These are phyloP conservation scores for Chloroceryle inda DNA, from an alignment of 2,797 vertebrate genomes.

Conservation along the genomic window DNA sequence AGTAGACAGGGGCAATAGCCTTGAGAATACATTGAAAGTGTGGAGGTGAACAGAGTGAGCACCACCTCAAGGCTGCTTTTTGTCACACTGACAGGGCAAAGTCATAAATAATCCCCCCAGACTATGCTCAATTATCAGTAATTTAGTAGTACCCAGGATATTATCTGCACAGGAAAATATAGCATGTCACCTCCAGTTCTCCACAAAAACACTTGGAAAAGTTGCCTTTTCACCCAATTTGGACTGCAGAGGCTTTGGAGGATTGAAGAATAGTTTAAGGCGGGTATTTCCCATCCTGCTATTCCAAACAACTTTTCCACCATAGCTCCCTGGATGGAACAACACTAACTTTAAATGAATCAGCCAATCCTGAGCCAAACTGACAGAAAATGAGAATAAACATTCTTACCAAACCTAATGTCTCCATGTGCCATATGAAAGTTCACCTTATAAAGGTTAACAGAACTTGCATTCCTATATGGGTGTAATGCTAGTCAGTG, in stretches of 20 bases:
- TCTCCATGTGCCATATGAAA: fast-evolving
- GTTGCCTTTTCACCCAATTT: conserved; percentile 52
- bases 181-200: not conserved
- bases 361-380: not conserved
- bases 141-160: conserved; percentile 1
- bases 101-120: not conserved
- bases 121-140: conserved; percentile 34
- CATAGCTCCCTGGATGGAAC: conserved; percentile 74
- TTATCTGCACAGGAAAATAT: not conserved
- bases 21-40: conserved; percentile 19
- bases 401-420: not conserved
- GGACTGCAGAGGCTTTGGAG: conserved; percentile 8
- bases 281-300: conserved; percentile 82
- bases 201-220: not conserved
- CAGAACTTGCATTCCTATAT: not conserved
- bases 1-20: conserved; percentile 43
- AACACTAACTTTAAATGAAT: not conserved
- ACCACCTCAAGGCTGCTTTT: conserved; percentile 50
- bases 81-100: conserved; percentile 46
- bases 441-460: not conserved
- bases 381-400: not conserved
- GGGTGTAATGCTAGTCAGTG: not conserved
- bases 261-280: conserved; percentile 69
- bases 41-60: conserved; percentile 31
- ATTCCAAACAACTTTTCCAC: conserved; percentile 86